A percentile compares a stretch with the other conserved stretches of the same genome.
These are phyloP conservation scores for Patagioenas fasciata DNA, from an alignment of 2,113 vertebrate species.

Conservation along the genomic window DNA sequence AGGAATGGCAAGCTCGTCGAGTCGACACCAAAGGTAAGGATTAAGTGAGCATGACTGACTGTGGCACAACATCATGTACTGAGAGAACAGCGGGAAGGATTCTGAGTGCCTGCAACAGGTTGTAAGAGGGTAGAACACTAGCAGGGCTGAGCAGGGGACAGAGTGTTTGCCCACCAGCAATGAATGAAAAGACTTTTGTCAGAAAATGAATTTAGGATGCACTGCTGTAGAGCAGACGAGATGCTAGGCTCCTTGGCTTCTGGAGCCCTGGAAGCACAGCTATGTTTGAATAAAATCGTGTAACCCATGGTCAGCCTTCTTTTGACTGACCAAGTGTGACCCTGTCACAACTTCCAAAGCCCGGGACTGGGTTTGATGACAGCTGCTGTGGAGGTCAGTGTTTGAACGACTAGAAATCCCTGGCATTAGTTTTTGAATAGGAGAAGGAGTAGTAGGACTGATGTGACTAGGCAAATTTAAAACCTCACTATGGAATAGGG, in stretches of 20 bases:
- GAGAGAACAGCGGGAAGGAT: background rate
- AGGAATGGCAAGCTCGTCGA: conserved; percentile 75
- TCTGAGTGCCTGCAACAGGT: background rate
- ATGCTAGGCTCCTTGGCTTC: background rate
- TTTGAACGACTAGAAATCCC: background rate
- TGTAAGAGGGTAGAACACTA: background rate
- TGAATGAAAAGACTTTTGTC: background rate
- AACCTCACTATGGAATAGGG: background rate
- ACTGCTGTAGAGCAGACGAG: background rate
- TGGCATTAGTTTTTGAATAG: background rate
- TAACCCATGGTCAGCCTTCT: background rate
- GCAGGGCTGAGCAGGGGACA: background rate
- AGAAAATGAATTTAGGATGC: background rate
- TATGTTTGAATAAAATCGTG: background rate
- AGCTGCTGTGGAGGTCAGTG: background rate
- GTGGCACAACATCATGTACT: background rate
- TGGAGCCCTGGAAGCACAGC: background rate
- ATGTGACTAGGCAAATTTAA: background rate
- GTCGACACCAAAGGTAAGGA: conserved; percentile 76
- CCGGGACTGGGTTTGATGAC: background rate
- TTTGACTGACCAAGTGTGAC: background rate
- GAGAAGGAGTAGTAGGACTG: background rate
- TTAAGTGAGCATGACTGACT: background rate
- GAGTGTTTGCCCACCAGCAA: background rate
- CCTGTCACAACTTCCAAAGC: background rate